Base-by-base conservation (phyloP, 2,888 invertebrate species). In the Andrena hattorfiana region DNA sequence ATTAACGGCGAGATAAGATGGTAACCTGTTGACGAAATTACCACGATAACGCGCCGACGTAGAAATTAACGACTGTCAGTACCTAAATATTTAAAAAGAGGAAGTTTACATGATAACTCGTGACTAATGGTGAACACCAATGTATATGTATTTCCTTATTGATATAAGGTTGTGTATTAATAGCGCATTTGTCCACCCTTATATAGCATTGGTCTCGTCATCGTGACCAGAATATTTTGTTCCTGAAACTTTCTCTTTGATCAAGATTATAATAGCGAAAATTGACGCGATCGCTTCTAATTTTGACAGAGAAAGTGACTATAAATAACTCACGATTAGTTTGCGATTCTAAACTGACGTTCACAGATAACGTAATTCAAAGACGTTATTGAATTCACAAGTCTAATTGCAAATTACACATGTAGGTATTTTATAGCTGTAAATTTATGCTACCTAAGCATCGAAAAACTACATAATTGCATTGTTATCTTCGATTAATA, bases 191-290 rank as follows among this genome's bases (percentile, higher is more conserved):
- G 42, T 63, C 30, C n/a, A n/a, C 26, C 62, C 63, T 51, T 68
- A 62, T 63, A 23, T 59, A 70, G 59, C 72, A 73, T 49, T n/a
- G 26, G 16, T 64, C 35, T 13, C 42, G 2, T 54, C 54, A 54
- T 35, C 48, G 10, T 16, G 49, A 73, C 73, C 35, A 62, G 42
- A 48, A 78, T 66, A 32, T 76, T 62, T 74, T 51, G 66, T 7
- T 35, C 10, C 59, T 35, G 35, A 49, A 60, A 75, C 66, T 77
- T 28, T 77, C 75, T 77, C 76, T 56, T 72, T 35, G 49, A 75
- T 60, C 60, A 60, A 20, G 35, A 16, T 26, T 42, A 26, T 13
- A 26, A 42, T 30, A 20, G 30, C 7, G 30, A 56, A 32, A 35
- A 56, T 69, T 32, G 13, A 26, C 2, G 54, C 20, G 32, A 54